Conservation (phyloP, 1,140 invertebrate genomes). For the Microvelia longipes region DNA sequence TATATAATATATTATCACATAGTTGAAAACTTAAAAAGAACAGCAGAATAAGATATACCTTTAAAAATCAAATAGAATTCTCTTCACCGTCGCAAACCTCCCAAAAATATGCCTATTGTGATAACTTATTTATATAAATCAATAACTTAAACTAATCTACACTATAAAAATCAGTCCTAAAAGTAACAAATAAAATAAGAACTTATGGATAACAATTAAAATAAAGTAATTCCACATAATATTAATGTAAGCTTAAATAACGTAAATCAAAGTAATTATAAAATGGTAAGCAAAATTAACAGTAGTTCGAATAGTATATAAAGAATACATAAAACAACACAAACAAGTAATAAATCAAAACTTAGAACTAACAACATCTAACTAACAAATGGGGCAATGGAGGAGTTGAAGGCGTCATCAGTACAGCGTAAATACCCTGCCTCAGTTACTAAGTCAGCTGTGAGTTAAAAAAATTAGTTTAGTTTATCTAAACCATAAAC, state of each 20-base stretch:
- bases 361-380: no score
- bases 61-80: not conserved
- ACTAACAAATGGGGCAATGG: not conserved
- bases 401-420: not conserved
- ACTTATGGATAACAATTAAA: not conserved
- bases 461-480: not conserved
- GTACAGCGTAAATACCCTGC: not conserved
- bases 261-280: no score
- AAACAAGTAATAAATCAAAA: no score
- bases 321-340: no score
- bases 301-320: no score
- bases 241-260: not conserved
- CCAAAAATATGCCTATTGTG: not conserved
- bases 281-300: no score
- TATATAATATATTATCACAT: no score
- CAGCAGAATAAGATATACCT: not conserved
- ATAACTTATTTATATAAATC: not conserved
- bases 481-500: not conserved
- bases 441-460: not conserved
- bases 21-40: not conserved
- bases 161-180: not conserved
- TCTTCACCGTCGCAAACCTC: not conserved
- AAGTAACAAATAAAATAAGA: not conserved
- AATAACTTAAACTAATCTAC: not conserved
- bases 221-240: not conserved